These are phyloP conservation scores for Bruchidius siliquastri DNA, from an alignment of 2,888 invertebrate genomes.

Conservation along the genomic window DNA sequence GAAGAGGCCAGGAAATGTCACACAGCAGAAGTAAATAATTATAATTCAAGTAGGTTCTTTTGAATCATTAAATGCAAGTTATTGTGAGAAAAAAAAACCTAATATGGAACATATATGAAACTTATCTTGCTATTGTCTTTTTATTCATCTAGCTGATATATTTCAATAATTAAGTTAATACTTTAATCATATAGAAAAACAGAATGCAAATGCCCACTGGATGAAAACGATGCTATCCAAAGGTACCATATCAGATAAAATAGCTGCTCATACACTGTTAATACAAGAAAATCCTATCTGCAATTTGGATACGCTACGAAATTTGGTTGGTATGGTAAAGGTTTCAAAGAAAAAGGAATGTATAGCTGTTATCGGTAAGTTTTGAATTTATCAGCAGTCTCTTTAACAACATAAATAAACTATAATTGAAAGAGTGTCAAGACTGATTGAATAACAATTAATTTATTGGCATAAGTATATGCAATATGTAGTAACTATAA, in stretches of 20 bases:
- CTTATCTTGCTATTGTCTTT: too few relatives aligned
- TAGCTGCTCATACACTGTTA: constrained; percentile 76
- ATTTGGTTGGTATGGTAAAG: constrained; percentile 71
- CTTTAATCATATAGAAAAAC: too few relatives aligned
- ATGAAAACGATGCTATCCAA: constrained; percentile 70
- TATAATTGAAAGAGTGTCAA: too few relatives aligned
- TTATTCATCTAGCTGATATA: too few relatives aligned
- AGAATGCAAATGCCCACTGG: constrained; percentile 64
- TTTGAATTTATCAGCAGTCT: constrained; percentile 1
- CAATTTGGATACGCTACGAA: constrained; percentile 64
- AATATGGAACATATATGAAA: too few relatives aligned
- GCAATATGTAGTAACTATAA: too few relatives aligned
- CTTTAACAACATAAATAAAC: too few relatives aligned
- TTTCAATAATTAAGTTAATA: too few relatives aligned
- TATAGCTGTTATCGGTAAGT: constrained; percentile 59
- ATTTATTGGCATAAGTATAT: too few relatives aligned
- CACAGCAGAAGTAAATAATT: constrained; percentile 60
- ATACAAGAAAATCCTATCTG: constrained; percentile 82
- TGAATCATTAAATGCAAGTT: constrained; percentile 8
- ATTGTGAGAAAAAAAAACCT: too few relatives aligned
- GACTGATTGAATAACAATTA: too few relatives aligned
- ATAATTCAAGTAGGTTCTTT: constrained; percentile 54
- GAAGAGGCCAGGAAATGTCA: constrained; percentile 63
- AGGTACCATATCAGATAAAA: constrained; percentile 80
- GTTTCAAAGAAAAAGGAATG: constrained; percentile 74